Conservation (phyloP, 2,797 vertebrate species). For the Neosalanx taihuensis region DNA sequence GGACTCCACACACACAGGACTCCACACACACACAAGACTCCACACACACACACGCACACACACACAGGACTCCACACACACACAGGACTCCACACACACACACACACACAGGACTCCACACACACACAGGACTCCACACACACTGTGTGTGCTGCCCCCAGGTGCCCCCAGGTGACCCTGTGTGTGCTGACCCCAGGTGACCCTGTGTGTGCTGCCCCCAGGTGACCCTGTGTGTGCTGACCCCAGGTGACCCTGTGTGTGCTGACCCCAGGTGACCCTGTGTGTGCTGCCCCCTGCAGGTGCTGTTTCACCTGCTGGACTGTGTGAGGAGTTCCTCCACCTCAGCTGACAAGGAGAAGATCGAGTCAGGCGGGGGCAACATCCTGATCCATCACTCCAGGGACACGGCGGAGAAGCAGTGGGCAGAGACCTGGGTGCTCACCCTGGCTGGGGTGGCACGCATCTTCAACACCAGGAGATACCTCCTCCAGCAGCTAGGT, state of each 20-base stretch:
- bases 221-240: not conserved
- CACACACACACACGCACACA: no score
- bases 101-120: no score
- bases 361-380: conserved; percentile 97
- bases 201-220: not conserved
- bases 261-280: not conserved
- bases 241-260: not conserved
- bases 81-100: no score
- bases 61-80: no score
- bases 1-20: no score
- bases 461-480: conserved; percentile 97
- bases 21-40: no score
- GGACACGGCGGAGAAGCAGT: conserved; percentile 98
- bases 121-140: no score
- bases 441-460: conserved; percentile 94
- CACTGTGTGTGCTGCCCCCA: not conserved
- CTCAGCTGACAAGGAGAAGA: conserved; percentile 98
- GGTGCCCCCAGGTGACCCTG: not conserved
- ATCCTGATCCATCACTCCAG: conserved; percentile 99
- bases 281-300: conserved; percentile 64
- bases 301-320: conserved; percentile 91
- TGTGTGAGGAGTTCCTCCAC: conserved; percentile 93
- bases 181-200: not conserved
- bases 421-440: conserved; percentile 99
- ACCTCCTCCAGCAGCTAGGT: conserved; percentile 93